Base-by-base conservation (phyloP, 2,113 vertebrate species). In the Stegastes partitus region DNA sequence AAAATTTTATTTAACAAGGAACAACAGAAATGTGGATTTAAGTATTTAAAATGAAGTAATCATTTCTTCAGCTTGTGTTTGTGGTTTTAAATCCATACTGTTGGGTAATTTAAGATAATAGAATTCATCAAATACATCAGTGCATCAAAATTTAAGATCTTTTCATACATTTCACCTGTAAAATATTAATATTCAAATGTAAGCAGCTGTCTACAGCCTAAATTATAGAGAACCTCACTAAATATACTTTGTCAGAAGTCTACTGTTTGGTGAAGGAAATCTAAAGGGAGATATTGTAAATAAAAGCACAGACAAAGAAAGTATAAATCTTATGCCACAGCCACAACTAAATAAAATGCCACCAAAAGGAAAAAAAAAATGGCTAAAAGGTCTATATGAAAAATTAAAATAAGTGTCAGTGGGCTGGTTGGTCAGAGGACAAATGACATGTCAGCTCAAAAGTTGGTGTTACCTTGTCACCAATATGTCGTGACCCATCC, bases 391-490 rank as follows among this genome's bases (percentile, higher is more conserved):
- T 34, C 7, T 54, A 21, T 74, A 28, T 25, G 45, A 11, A 26
- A 22, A 1, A 9, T 15, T 39, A 56, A 23, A 55, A n/a, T 34
- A 34, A 6, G 25, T 59, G 37, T 72, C 45, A 26, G 55, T 26
- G 22, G 25, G 42, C 19, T 74, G n/a, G 14, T 56, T 26, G 58
- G 42, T 57, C 73, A 56, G 49, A 86, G 53, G 58, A 78, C 70
- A 86, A 80, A 70, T 59, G 63, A 87, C 72, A 71, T 84, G 80
- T 77, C 81, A 68, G 39, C 64, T 87, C 58, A 50, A 74, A 87
- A 81, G 68, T 79, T 84, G 79, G 44, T 83, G 84, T 79, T 84
- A 91, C 73, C 85, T 89, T 84, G 87, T 89, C 84, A 85, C 82
- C 82, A 84, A 78, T 53, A 84, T 79, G 77, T 58, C 16, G 54